Base-by-base conservation (phyloP, 2,888 invertebrate species). In the Cheilosia soror region DNA sequence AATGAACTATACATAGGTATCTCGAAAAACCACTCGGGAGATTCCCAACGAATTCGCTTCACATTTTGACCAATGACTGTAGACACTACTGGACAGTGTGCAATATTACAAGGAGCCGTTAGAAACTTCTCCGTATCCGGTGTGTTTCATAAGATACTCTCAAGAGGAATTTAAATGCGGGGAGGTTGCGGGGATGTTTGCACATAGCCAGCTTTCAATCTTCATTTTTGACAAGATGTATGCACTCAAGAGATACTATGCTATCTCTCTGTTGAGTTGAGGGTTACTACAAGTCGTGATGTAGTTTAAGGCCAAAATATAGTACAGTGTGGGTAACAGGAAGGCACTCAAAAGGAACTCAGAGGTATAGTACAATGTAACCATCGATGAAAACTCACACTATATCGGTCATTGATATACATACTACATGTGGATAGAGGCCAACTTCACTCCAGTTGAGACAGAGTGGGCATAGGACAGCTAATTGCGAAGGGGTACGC, bases 11-110 rank as follows among this genome's bases (percentile, higher is more conserved):
- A 4, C 25, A 2, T 42, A n/a, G n/a, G n/a, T n/a, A n/a, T n/a
- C 9, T 25, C 40, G 6, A 66, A 73, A 65, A 57, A 51, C 40
- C n/a, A 55, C 69, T 40, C 27, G 69, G 9, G 37, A 5, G 58
- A 57, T 15, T 62, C 20, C 3, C 37, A 37, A 47, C 27, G 20
- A 71, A 71, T 58, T 51, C 58, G 58, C 65, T 44, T 72, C 49
- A 49, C 57, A 31, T 7, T 20, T 71, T 78, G 71, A 78, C 71
- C 78, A 78, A 71, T 78, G 47, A 57, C 63, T 71, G 31, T 7
- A 37, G 69, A n/a, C 62, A 60, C 33, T 31, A 6, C 31, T 31
- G 60, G 15, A 44, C 33, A 62, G 33, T 29, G 29, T 25, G 31
- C 37, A 31, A 55, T 15, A 33, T 13, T 31, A 55, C 13, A n/a